Base-by-base conservation (phyloP, 2,797 vertebrate species). In the Stomatorhinus walkeri region DNA sequence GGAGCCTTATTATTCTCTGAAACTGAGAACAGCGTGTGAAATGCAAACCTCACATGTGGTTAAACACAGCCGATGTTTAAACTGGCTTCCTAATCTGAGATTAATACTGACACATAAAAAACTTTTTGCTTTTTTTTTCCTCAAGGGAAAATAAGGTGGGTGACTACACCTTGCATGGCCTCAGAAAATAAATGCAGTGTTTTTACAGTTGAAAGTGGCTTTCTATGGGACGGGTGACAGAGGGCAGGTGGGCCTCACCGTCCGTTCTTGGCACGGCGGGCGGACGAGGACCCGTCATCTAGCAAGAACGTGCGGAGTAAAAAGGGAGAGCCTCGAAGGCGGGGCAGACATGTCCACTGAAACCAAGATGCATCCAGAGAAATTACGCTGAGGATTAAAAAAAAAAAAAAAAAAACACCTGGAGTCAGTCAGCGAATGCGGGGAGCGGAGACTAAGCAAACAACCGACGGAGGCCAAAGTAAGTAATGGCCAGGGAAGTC, bases 41-140 rank as follows among this genome's bases (percentile, higher is more conserved):
- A 87, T 59, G 52, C 49, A 84, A 84, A 40, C 85, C 51, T 84
- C 46, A 84, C 81, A 51, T n/a, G 43, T 48, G 28, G 32, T 84
- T 28, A 48, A 84, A 84, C 81, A 84, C 46, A 8, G 81, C 81
- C 43, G 7, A 84, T 51, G 48, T 84, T 84, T 84, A 48, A 84
- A n/a, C 81, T 84, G 40, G 72, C 72, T 43, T 79, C 72, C 72
- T 79, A 40, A 43, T 84, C 81, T 51, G 46, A 48, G 81, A 84
- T 84, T 84, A 51, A 84, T 51, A 48, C 81, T 84, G 81, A 84
- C 81, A 84, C 43, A 84, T 24, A 48, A 84, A 51, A 84, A 59
- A 40, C 7, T 59, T n/a, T 48, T 84, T 14, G 12, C n/a, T 6
- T n/a, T 84, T 49, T 79, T 6, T 19, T 46, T 46, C 36, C 72